Evolutionary conservation across 37 sponge, comb jelly and placozoan species (phyloP).

Genomic region (Petrosia ficiformis): DNA sequence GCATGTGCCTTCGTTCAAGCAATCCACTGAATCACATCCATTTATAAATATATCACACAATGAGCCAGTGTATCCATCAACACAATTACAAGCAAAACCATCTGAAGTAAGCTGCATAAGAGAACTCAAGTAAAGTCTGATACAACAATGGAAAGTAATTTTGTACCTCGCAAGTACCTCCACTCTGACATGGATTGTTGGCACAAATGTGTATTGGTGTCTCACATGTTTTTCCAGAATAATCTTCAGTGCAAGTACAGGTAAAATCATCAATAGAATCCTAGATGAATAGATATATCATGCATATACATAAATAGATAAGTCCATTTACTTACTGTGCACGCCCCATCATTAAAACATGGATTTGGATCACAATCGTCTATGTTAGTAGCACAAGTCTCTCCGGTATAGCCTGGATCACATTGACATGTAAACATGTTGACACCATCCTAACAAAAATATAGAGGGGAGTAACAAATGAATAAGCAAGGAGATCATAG

Average conservation of each 20-base stretch:
- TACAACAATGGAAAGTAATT: not conserved
- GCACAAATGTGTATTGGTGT: constrained; percentile 3
- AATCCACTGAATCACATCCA: not conserved
- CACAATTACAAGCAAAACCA: not conserved
- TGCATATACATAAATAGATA: not conserved
- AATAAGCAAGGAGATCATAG: not conserved
- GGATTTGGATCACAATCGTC: constrained; percentile 1
- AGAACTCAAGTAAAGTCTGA: not conserved
- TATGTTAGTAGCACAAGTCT: constrained; percentile 1
- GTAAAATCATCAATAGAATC: constrained; percentile 10
- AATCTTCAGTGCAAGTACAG: constrained; percentile 6
- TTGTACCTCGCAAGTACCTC: not conserved
- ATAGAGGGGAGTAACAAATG: not conserved
- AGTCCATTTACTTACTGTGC: not conserved
- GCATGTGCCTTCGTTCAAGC: not conserved
- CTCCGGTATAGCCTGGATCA: constrained; percentile 3
- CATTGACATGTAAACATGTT: constrained; percentile 1
- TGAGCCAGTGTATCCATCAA: not conserved
- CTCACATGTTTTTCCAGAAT: constrained; percentile 20
- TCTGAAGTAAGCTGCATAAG: not conserved
- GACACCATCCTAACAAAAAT: constrained; percentile 20
- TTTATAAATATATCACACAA: not conserved
- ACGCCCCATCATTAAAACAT: constrained; percentile 2
- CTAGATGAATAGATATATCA: too few relatives aligned
- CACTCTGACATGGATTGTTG: constrained; percentile 4